A percentile compares a stretch with the other conserved stretches of the same genome.
Conservation (phyloP, 2,888 invertebrate species). For the Molorchus minor region DNA sequence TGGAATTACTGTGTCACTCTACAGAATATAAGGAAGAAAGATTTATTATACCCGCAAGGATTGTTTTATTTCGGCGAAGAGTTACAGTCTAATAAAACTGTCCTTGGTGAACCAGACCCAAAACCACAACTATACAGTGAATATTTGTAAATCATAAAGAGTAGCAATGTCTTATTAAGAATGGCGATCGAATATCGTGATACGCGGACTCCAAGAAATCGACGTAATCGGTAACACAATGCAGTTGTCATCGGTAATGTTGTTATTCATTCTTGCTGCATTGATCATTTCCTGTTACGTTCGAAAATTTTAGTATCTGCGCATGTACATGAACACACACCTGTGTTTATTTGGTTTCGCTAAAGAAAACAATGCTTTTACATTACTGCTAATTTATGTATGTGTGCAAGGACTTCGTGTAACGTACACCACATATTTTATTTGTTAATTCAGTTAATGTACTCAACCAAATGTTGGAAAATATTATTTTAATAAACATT, state of each 20-base stretch:
- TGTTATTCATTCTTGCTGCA: constrained; percentile 17
- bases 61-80: too few relatives aligned
- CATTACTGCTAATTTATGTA: not conserved
- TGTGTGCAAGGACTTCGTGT: not conserved
- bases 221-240: constrained; percentile 1
- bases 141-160: constrained; percentile 20
- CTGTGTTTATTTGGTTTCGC: not conserved
- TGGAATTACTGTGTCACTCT: too few relatives aligned
- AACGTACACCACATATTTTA: not conserved
- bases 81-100: too few relatives aligned
- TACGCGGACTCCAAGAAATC: constrained; percentile 18
- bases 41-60: too few relatives aligned
- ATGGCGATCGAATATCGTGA: constrained; percentile 29
- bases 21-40: too few relatives aligned
- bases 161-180: constrained; percentile 30
- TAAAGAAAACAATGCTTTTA: not conserved
- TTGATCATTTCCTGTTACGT: constrained; percentile 18
- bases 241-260: constrained; percentile 19
- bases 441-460: too few relatives aligned
- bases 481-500: too few relatives aligned
- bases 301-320: not conserved
- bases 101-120: constrained; percentile 7
- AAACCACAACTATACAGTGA: constrained; percentile 27
- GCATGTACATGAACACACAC: constrained; percentile 2
- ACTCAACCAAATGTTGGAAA: too few relatives aligned